These are phyloP conservation scores for Dynastes grantii DNA, from an alignment of 2,888 invertebrate genomes.

Conservation along the genomic window DNA sequence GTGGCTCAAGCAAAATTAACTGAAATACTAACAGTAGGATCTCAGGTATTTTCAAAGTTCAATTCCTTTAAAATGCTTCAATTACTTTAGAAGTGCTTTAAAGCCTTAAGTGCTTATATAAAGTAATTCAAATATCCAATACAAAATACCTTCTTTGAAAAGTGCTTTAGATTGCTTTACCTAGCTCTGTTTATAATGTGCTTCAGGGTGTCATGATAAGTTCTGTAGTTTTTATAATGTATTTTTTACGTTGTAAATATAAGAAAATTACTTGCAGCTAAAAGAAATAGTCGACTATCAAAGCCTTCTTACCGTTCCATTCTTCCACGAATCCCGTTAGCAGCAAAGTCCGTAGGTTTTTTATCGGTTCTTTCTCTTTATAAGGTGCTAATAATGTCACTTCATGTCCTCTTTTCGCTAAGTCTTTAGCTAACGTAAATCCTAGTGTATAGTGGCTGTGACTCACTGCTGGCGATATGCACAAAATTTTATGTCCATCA, in stretches of 20 bases:
- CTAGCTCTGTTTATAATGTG: no score
- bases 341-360: conserved; percentile 64
- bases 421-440: conserved; percentile 57
- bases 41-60: neutral
- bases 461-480: conserved; percentile 58
- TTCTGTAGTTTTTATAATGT: no score
- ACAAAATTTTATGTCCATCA: conserved; percentile 58
- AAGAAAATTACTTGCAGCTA: no score
- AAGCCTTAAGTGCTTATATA: no score
- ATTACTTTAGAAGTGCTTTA: neutral
- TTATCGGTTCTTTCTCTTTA: conserved; percentile 63
- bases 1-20: neutral
- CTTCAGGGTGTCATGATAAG: no score
- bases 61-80: neutral
- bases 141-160: neutral
- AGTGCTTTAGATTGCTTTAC: no score
- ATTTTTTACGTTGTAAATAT: no score
- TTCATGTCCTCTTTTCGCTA: conserved; percentile 68
- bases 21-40: no score
- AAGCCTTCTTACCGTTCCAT: conserved; percentile 1
- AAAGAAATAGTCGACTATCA: neutral
- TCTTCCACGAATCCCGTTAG: conserved; percentile 11
- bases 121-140: no score
- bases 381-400: conserved; percentile 63
- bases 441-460: conserved; percentile 60